Percentiles rank a stretch among this genome's conserved stretches.
Evolutionary conservation across 1,140 invertebrate species (phyloP).

Genomic region (Sipha flava): DNA sequence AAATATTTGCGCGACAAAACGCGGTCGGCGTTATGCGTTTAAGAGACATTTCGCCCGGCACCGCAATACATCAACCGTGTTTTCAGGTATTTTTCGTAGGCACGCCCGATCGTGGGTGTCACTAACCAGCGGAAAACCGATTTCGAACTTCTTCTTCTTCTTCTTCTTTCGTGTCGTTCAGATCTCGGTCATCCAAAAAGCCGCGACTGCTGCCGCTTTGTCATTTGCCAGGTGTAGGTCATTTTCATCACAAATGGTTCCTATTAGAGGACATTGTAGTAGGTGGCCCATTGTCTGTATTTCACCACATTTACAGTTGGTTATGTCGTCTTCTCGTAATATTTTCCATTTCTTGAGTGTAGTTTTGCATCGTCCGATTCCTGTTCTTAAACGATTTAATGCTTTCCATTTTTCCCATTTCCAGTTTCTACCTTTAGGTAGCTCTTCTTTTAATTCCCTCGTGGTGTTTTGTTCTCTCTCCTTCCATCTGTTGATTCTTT

Average conservation of each 20-base stretch:
- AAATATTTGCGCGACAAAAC: not conserved
- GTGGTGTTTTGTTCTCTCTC: not conserved
- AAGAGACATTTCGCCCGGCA: not conserved
- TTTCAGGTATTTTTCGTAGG: no score
- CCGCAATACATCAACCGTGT: not conserved
- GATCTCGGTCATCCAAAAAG: not conserved
- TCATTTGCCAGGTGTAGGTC: not conserved
- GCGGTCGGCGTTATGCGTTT: not conserved
- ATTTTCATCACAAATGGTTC: not conserved
- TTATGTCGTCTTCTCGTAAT: not conserved
- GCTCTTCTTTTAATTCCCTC: not conserved
- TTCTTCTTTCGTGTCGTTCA: not conserved
- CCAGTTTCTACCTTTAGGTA: not conserved
- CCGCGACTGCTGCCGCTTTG: not conserved
- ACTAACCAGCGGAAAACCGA: not conserved
- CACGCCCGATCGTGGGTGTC: no score
- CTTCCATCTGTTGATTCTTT: conserved; percentile 2
- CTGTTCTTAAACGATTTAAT: not conserved
- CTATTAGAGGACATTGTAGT: not conserved
- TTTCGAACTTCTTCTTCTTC: not conserved
- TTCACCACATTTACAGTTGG: not conserved
- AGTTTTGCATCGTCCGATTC: not conserved
- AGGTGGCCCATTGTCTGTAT: not conserved
- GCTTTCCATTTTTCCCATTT: not conserved
- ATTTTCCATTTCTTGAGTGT: not conserved